phyloP scores from a whole-genome alignment of 2,888 invertebrate species.

The Lepetodrilus schrolli region DNA sequence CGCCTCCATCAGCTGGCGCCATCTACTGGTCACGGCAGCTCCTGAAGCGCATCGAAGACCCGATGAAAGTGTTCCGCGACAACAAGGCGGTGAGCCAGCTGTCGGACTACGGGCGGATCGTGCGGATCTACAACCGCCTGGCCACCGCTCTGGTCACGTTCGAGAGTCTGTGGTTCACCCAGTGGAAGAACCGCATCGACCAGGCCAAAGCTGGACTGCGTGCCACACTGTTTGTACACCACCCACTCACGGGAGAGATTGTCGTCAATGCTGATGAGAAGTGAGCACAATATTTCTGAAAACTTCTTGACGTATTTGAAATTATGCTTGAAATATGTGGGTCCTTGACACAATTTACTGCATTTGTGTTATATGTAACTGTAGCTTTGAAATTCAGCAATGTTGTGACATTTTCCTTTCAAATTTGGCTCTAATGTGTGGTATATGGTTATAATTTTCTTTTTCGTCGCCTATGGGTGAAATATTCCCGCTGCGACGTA shows the following conservation, averaged over 20 bases:
- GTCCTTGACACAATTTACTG: neutral
- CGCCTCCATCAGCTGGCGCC: constrained; percentile 75
- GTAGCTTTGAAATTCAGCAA: too few species aligned
- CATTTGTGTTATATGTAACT: neutral
- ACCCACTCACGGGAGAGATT: constrained; percentile 68
- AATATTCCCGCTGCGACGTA: too few species aligned
- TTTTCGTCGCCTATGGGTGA: too few species aligned
- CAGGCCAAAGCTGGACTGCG: constrained; percentile 69
- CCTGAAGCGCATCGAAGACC: constrained; percentile 73
- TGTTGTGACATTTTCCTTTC: too few species aligned
- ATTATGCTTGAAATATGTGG: neutral
- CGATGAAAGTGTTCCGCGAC: constrained; percentile 74
- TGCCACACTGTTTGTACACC: constrained; percentile 71
- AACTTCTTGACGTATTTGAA: neutral
- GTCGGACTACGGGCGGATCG: constrained; percentile 70
- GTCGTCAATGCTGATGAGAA: constrained; percentile 74
- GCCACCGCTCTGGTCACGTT: constrained; percentile 74
- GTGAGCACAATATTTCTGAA: constrained; percentile 46
- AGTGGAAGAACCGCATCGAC: constrained; percentile 73
- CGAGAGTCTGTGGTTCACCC: constrained; percentile 74
- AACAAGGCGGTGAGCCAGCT: constrained; percentile 71
- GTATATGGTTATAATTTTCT: too few species aligned
- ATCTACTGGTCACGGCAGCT: constrained; percentile 74
- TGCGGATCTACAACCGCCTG: constrained; percentile 68
- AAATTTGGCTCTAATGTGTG: too few species aligned